Evolutionary conservation across 2,113 vertebrate species (phyloP).

Genomic region (Oriolus oriolus): DNA sequence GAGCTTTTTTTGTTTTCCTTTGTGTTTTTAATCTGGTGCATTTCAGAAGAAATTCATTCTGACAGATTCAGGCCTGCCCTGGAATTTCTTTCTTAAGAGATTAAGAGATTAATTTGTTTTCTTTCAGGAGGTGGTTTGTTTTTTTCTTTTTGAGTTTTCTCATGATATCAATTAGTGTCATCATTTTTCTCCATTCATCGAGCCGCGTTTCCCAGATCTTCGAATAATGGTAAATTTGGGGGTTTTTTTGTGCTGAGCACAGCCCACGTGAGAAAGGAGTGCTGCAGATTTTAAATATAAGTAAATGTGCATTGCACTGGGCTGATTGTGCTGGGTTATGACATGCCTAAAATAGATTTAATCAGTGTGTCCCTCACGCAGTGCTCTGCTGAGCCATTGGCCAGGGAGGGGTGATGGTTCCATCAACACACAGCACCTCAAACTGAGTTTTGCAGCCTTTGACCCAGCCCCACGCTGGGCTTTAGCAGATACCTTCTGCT

Average conservation of each 20-base stretch:
- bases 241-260: neutral
- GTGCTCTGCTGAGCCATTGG: neutral
- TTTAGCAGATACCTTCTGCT: neutral
- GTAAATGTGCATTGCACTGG: neutral
- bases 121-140: neutral
- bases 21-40: neutral
- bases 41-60: slow-evolving; percentile 10
- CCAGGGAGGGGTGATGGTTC: neutral
- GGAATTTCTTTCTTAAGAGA: neutral
- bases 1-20: neutral
- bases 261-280: neutral
- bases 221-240: neutral
- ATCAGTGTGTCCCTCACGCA: neutral
- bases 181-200: neutral
- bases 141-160: neutral
- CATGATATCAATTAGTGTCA: neutral
- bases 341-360: neutral
- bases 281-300: neutral
- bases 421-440: neutral
- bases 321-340: neutral
- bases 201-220: neutral
- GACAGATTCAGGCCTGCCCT: slow-evolving; percentile 35
- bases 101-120: slow-evolving; percentile 34
- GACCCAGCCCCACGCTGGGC: neutral
- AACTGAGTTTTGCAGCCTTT: neutral